Base-by-base conservation (phyloP, 2,113 vertebrate genomes). In the Anser brachyrhynchus region DNA sequence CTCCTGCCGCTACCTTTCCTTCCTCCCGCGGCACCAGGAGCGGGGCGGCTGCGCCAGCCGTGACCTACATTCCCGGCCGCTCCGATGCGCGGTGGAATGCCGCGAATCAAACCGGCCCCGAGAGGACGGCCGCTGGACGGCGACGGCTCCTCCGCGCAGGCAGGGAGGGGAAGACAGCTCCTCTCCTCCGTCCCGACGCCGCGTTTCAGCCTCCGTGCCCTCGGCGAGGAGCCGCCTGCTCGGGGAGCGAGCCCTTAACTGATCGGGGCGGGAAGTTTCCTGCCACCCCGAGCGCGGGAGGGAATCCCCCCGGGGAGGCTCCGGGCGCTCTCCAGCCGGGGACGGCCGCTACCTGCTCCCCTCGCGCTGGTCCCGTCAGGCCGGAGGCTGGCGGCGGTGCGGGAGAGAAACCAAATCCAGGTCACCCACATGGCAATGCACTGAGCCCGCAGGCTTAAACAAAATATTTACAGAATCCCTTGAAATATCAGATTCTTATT, bases 41-140 rank as follows among this genome's bases (percentile, higher is more conserved):
- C 51, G 41, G 49, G 67, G 70, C 7, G 67, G 62, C 54, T 75
- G 81, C 41, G 10, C 81, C 79, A 70, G 95, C 88, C 89, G 87
- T 97, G 97, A 97, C 97, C 96, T 97, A 97, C 95, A 98, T 98
- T 98, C 96, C 93, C 87, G 75, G 81, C 93, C 93, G 96, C 96
- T 97, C 85, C 94, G 96, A 96, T 75, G 91, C 96, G 97, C 84
- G 93, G 75, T 95, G 96, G 95, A 97, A 97, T 97, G 96, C 94
- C 96, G 97, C 89, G 95, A 95, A 97, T 97, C 96, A 94, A 93
- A 84, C 85, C 55, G 58, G 49, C 84, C 69, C 79, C 3, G 23
- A 49, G 57, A 77, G 41, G 29, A 31, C 22, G 22, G 29, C 46
- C 26, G 26, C 35, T 41, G 54, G 51, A 23, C 72, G 22, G 73